Conservation (phyloP, 35 echinoderm and acorn worm genomes). For the Strongylocentrotus purpuratus region DNA sequence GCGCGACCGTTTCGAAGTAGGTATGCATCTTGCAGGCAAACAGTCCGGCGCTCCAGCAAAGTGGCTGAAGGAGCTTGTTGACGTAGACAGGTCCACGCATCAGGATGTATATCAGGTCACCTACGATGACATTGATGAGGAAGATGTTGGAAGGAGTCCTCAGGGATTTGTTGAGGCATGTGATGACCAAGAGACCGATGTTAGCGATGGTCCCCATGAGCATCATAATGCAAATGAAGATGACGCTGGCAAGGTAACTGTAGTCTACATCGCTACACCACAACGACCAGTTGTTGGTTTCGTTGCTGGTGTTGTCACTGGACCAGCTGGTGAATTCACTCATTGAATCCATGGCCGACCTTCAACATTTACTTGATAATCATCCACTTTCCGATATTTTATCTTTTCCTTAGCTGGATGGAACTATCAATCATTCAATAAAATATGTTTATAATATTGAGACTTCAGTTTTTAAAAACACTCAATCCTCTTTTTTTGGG, state of each 20-base stretch:
- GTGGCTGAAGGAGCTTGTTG: background rate
- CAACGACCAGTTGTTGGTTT: background rate
- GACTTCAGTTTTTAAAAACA: background rate
- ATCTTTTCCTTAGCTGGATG: background rate
- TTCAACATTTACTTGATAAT: background rate
- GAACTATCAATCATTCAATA: background rate
- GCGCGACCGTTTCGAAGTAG: conserved; percentile 31
- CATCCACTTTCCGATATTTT: background rate
- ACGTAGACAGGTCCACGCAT: conserved; percentile 17
- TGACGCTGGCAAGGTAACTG: background rate
- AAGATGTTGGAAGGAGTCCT: conserved; percentile 24
- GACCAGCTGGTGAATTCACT: background rate
- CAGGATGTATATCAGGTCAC: conserved; percentile 29
- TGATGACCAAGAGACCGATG: conserved; percentile 29
- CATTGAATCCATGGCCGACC: background rate
- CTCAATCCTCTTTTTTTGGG: too few species aligned
- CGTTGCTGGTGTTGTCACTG: background rate
- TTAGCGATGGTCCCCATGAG: background rate
- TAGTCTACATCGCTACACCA: background rate
- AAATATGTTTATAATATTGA: background rate
- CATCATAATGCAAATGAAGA: conserved; percentile 11
- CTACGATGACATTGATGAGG: conserved; percentile 30
- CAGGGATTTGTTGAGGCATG: conserved; percentile 39
- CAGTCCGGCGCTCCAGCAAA: background rate
- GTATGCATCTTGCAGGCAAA: background rate